phyloP scores from a whole-genome alignment of 2,888 invertebrate species.

The Amphiduros pacificus region DNA sequence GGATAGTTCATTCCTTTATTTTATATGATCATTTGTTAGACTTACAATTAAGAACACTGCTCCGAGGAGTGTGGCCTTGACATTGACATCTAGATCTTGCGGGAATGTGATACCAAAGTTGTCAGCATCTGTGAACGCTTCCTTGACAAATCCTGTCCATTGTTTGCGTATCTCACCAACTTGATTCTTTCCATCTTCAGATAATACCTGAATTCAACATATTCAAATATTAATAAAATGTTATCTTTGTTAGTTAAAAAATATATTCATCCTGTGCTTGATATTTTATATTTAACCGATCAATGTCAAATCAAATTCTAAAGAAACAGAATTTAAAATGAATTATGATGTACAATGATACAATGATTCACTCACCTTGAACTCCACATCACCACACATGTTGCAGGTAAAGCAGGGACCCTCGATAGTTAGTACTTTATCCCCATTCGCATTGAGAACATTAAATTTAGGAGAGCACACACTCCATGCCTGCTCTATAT shows the following conservation, averaged over 20 bases:
- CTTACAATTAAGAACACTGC: slow-evolving; percentile 82
- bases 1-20: no score
- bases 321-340: not conserved
- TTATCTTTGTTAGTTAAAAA: not conserved
- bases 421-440: slow-evolving; percentile 45
- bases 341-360: not conserved
- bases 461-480: slow-evolving; percentile 48
- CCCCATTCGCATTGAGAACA: slow-evolving; percentile 45
- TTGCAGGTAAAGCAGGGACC: slow-evolving; percentile 71
- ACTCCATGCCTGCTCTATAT: slow-evolving; percentile 52
- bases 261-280: not conserved
- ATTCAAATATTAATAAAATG: not conserved
- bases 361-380: slow-evolving; percentile 57
- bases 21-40: no score
- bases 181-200: slow-evolving; percentile 74
- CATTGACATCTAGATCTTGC: slow-evolving; percentile 80
- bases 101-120: slow-evolving; percentile 91
- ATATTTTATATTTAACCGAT: not conserved
- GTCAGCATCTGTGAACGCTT: slow-evolving; percentile 83
- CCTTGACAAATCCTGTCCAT: slow-evolving; percentile 82
- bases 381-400: slow-evolving; percentile 79
- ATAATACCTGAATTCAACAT: slow-evolving; percentile 67
- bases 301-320: not conserved
- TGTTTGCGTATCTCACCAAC: slow-evolving; percentile 88
- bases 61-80: slow-evolving; percentile 79